phyloP scores from a whole-genome alignment of 1,140 invertebrate genomes.

The Hirudo medicinalis region DNA sequence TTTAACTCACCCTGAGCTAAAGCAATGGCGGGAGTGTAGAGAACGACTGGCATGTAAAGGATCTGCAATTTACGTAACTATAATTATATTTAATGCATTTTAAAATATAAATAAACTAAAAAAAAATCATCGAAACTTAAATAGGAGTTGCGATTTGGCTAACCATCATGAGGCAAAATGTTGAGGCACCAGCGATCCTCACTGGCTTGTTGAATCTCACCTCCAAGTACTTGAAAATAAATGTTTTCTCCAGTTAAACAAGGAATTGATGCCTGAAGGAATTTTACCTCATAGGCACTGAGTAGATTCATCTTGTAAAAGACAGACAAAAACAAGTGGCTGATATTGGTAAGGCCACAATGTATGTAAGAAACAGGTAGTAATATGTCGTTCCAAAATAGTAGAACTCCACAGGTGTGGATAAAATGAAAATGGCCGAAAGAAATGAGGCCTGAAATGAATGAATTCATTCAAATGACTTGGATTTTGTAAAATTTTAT shows the following conservation, averaged over 20 bases:
- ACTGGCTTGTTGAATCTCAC: conserved; percentile 27
- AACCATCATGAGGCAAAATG: conserved; percentile 40
- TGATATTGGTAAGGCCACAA: conserved; percentile 27
- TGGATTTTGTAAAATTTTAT: too few species aligned
- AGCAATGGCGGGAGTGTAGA: conserved; percentile 35
- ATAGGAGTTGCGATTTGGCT: background rate
- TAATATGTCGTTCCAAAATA: conserved; percentile 31
- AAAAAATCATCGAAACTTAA: background rate
- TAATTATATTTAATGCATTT: background rate
- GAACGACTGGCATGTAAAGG: conserved; percentile 33
- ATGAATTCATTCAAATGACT: background rate
- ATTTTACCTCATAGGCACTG: conserved; percentile 32
- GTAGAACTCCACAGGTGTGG: conserved; percentile 73
- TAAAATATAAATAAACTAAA: background rate
- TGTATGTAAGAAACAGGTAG: conserved; percentile 28
- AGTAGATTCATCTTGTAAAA: conserved; percentile 36
- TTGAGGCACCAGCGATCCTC: conserved; percentile 24
- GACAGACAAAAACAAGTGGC: conserved; percentile 33
- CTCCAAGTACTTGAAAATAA: conserved; percentile 58
- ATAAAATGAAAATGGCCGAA: conserved; percentile 73
- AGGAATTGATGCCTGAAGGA: too few species aligned
- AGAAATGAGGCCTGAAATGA: conserved; percentile 54
- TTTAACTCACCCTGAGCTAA: conserved; percentile 31
- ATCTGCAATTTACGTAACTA: conserved; percentile 25
- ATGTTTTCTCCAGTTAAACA: too few species aligned